Conservation (phyloP, 2,888 invertebrate genomes). For the Agrotis exclamationis region DNA sequence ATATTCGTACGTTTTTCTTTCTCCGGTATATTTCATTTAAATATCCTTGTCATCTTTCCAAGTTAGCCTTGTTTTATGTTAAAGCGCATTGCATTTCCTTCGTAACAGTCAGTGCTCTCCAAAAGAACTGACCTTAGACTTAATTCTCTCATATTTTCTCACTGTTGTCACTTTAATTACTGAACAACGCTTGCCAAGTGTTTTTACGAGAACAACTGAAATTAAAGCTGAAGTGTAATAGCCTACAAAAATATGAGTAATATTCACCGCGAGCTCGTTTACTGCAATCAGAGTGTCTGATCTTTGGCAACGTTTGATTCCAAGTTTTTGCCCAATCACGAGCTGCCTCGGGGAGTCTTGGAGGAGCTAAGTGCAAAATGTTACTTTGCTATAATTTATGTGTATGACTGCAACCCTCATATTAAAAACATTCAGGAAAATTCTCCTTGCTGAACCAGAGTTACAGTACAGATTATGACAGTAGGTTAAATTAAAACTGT, state of each 20-base stretch:
- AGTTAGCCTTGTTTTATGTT: slow-evolving; percentile 38
- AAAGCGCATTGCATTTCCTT: slow-evolving; percentile 36
- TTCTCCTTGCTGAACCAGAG: slow-evolving; percentile 48
- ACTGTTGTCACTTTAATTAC: slow-evolving; percentile 59
- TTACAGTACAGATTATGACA: slow-evolving; percentile 8
- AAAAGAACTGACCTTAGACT: slow-evolving; percentile 38
- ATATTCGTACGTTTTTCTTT: slow-evolving; percentile 7
- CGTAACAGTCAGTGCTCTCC: slow-evolving; percentile 18
- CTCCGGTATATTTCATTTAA: slow-evolving; percentile 23
- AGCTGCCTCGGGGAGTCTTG: slow-evolving; percentile 16
- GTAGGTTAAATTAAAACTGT: slow-evolving; percentile 14
- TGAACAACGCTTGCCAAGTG: slow-evolving; percentile 44
- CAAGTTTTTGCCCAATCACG: slow-evolving; percentile 47
- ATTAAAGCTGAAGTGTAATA: slow-evolving; percentile 31
- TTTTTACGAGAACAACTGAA: slow-evolving; percentile 43
- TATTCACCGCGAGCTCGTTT: slow-evolving; percentile 42
- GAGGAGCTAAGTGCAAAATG: slow-evolving; percentile 45
- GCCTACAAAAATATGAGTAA: slow-evolving; percentile 51
- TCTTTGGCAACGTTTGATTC: slow-evolving; percentile 52
- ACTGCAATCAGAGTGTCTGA: slow-evolving; percentile 44
- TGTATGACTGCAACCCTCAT: slow-evolving; percentile 66
- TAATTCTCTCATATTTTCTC: slow-evolving; percentile 53
- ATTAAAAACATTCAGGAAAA: slow-evolving; percentile 73
- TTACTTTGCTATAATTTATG: slow-evolving; percentile 68
- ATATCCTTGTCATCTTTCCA: slow-evolving; percentile 41